phyloP scores from a whole-genome alignment of 2,888 invertebrate genomes.

The Leucozona laternaria region DNA sequence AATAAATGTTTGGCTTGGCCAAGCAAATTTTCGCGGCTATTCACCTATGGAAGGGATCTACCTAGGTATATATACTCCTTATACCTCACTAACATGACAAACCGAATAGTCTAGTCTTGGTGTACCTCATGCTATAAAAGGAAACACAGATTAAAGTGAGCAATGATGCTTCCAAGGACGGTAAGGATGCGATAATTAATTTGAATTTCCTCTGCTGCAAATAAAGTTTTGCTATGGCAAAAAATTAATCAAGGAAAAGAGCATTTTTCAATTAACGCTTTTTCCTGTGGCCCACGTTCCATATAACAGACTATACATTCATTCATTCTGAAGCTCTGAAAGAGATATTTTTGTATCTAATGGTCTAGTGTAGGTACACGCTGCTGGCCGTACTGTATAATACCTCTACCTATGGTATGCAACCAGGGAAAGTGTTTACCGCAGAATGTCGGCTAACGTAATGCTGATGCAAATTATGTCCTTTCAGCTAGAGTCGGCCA shows the following conservation, averaged over 20 bases:
- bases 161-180: slow-evolving; percentile 65
- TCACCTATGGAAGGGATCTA: slow-evolving; percentile 56
- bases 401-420: background rate
- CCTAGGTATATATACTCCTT: background rate
- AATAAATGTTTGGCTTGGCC: slow-evolving; percentile 70
- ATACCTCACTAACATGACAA: background rate
- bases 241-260: slow-evolving; percentile 76
- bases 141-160: slow-evolving; percentile 71
- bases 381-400: background rate
- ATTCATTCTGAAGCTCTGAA: background rate
- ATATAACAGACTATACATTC: background rate
- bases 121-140: slow-evolving; percentile 22
- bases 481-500: slow-evolving; percentile 63
- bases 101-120: slow-evolving; percentile 24
- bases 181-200: slow-evolving; percentile 75
- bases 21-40: slow-evolving; percentile 74
- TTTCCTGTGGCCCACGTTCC: slow-evolving; percentile 65
- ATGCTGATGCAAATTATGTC: slow-evolving; percentile 76
- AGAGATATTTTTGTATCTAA: slow-evolving; percentile 48
- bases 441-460: slow-evolving; percentile 74
- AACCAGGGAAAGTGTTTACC: slow-evolving; percentile 70
- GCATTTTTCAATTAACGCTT: slow-evolving; percentile 76
- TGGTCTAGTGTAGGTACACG: slow-evolving; percentile 21
- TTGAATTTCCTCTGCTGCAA: slow-evolving; percentile 76
- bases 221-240: slow-evolving; percentile 74